Percentiles rank a stretch among this genome's conserved stretches.
Conservation (phyloP, 1,140 invertebrate species). For the Thaumetopoea pityocampa region DNA sequence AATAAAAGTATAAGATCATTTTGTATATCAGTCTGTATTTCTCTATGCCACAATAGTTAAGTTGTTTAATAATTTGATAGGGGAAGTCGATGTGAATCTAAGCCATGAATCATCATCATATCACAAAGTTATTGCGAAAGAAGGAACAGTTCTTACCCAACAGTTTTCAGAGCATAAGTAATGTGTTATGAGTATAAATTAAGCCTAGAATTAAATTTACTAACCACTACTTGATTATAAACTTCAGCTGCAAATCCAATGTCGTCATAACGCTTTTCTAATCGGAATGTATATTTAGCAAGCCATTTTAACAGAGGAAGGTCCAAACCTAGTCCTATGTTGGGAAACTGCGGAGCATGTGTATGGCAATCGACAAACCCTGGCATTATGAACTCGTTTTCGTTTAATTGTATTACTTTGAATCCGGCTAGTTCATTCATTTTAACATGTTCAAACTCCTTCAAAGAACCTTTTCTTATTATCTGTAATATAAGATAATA, state of each 20-base stretch:
- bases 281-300: constrained; percentile 89
- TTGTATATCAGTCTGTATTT: too few relatives aligned
- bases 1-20: too few relatives aligned
- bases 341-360: constrained; percentile 92
- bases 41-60: too few relatives aligned
- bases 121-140: too few relatives aligned
- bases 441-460: constrained; percentile 32
- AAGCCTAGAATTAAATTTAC: too few relatives aligned
- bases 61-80: too few relatives aligned
- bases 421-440: constrained; percentile 27
- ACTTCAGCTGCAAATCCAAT: constrained; percentile 81
- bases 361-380: constrained; percentile 93
- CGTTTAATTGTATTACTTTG: constrained; percentile 53
- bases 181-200: too few relatives aligned
- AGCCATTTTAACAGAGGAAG: constrained; percentile 89
- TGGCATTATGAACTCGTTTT: constrained; percentile 86
- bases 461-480: constrained; percentile 33
- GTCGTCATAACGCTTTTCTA: constrained; percentile 86
- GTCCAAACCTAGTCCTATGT: constrained; percentile 88
- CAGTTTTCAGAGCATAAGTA: too few relatives aligned
- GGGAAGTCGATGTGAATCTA: too few relatives aligned
- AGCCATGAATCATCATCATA: too few relatives aligned
- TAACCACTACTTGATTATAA: constrained; percentile 88
- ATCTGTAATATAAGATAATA: constrained; percentile 35
- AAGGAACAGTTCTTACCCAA: too few relatives aligned